phyloP scores from a whole-genome alignment of 2,888 invertebrate genomes.

The Parnassius smintheus region DNA sequence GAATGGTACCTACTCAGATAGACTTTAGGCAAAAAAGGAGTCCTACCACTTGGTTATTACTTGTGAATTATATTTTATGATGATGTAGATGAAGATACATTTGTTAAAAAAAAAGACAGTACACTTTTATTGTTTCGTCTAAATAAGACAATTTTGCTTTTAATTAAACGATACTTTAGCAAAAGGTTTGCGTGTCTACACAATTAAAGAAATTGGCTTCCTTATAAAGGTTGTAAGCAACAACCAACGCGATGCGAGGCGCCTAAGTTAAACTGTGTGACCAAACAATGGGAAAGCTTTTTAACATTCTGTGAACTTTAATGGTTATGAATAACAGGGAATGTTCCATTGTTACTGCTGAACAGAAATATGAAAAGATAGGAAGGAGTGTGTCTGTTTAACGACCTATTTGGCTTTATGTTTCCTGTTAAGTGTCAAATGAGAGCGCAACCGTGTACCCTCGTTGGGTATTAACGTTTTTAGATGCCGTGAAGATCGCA shows the following conservation, averaged over 20 bases:
- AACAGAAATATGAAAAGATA: conserved; percentile 22
- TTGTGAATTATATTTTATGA: too few species aligned
- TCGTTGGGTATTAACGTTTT: conserved; percentile 8
- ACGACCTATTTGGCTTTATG: conserved; percentile 24
- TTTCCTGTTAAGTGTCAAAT: conserved; percentile 15
- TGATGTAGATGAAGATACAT: too few species aligned
- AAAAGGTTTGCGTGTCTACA: conserved; percentile 29
- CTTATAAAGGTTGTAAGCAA: conserved; percentile 30
- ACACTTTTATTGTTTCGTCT: too few species aligned
- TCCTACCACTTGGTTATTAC: too few species aligned
- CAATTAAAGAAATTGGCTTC: conserved; percentile 35
- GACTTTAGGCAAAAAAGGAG: too few species aligned
- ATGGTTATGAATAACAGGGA: conserved; percentile 11
- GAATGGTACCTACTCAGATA: too few species aligned
- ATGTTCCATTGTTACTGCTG: conserved; percentile 15
- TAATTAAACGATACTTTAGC: background rate
- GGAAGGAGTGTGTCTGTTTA: conserved; percentile 18
- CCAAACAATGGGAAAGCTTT: conserved; percentile 32
- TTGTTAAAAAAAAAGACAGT: too few species aligned
- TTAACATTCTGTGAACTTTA: conserved; percentile 4
- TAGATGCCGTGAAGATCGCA: background rate
- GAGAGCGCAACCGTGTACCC: conserved; percentile 6
- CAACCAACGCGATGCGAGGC: conserved; percentile 27
- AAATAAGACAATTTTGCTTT: conserved; percentile 5
- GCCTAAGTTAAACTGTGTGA: conserved; percentile 31